These are phyloP conservation scores for Leptinotarsa texana DNA, from an alignment of 1,140 invertebrate genomes.

Conservation along the genomic window DNA sequence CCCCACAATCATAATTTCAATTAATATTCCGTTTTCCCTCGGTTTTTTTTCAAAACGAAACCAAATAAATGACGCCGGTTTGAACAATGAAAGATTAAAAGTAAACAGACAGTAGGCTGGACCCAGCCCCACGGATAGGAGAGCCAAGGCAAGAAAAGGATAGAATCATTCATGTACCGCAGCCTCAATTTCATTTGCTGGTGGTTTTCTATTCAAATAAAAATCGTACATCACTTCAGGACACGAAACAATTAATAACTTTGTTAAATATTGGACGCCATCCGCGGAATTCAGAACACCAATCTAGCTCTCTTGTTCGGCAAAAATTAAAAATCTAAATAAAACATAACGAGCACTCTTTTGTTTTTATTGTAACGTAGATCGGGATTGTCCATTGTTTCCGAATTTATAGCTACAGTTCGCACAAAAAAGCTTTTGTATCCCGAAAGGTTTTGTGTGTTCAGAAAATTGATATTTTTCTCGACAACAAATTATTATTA, in stretches of 20 bases:
- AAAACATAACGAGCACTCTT: conserved; percentile 45
- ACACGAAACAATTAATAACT: conserved; percentile 49
- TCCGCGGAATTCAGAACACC: conserved; percentile 36
- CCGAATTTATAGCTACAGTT: conserved; percentile 43
- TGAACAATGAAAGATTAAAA: conserved; percentile 53
- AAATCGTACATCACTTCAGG: conserved; percentile 49
- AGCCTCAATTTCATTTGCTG: conserved; percentile 38
- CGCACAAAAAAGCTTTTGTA: conserved; percentile 39
- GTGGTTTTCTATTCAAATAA: conserved; percentile 46
- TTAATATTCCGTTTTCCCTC: conserved; percentile 48
- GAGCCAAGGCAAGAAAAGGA: background rate
- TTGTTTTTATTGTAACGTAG: conserved; percentile 43
- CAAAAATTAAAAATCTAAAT: conserved; percentile 50
- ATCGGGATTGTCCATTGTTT: conserved; percentile 46
- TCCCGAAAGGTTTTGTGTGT: conserved; percentile 32
- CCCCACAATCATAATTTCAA: conserved; percentile 49
- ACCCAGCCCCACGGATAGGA: conserved; percentile 13
- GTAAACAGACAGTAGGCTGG: conserved; percentile 44
- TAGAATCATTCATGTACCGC: background rate
- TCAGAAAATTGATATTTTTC: conserved; percentile 40
- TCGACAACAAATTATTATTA: background rate
- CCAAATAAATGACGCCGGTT: conserved; percentile 47
- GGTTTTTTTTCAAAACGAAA: conserved; percentile 39
- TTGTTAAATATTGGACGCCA: conserved; percentile 45
- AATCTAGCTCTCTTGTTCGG: conserved; percentile 39